Evolutionary conservation across 2,888 invertebrate genomes (phyloP).

Genomic region (Formica aserva): DNA sequence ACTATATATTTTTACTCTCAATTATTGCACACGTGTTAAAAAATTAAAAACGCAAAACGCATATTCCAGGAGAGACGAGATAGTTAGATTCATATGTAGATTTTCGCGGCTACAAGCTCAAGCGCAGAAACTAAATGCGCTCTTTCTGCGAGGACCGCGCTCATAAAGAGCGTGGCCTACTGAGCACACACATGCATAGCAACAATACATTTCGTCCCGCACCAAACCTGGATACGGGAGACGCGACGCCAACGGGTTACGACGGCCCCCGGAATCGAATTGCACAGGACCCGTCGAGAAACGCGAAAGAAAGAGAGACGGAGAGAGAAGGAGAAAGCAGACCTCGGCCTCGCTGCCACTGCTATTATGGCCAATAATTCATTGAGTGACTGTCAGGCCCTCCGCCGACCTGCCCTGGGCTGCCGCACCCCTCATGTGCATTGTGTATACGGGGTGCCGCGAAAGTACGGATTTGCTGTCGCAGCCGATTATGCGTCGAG

Average conservation of each 20-base stretch:
- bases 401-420: constrained; percentile 79
- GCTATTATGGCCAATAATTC: constrained; percentile 86
- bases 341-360: constrained; percentile 82
- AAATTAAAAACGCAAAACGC: background rate
- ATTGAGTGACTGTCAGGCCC: constrained; percentile 85
- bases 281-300: constrained; percentile 41
- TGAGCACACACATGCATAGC: constrained; percentile 66
- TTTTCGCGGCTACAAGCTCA: constrained; percentile 6
- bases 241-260: constrained; percentile 73
- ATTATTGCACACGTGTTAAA: background rate
- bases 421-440: constrained; percentile 78
- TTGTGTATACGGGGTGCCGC: constrained; percentile 76
- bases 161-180: constrained; percentile 65
- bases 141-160: constrained; percentile 28
- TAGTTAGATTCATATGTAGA: background rate
- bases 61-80: background rate
- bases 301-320: constrained; percentile 22
- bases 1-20: background rate
- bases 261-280: constrained; percentile 46
- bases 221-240: constrained; percentile 38
- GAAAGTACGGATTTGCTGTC: constrained; percentile 70
- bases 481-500: background rate
- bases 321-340: constrained; percentile 61
- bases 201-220: constrained; percentile 74
- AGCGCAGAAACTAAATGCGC: background rate